Base-by-base conservation (phyloP, 2,888 invertebrate genomes). In the Drosophila ezoana region DNA sequence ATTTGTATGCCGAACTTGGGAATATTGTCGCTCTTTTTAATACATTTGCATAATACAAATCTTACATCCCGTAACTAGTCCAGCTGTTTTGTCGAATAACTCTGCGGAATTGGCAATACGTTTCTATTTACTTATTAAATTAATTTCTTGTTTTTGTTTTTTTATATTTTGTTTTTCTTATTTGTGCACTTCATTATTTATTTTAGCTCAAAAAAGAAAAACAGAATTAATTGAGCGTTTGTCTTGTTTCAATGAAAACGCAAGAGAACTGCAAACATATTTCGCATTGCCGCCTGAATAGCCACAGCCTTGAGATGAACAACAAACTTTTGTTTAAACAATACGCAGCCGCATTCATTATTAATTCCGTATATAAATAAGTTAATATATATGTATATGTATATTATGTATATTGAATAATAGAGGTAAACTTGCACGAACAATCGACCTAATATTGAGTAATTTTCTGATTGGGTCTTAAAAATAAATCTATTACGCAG, bases 221-320 rank as follows among this genome's bases (percentile, higher is more conserved):
- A 47, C 18, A 59, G 53, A 65, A 64, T 67, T 70, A 76, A 72
- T 78, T 80, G 60, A 56, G 49, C 45, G 49, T 63, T 79, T 62
- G 79, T 61, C 57, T 77, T 51, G 67, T 41, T 23, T 61, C 63
- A 72, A 63, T 68, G 63, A 54, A 61, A 73, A 52, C 37, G 44
- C 48, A 57, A 65, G 57, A 63, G 67, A 73, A 66, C 67, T 72
- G 72, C 76, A 64, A 76, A 79, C 79, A 82, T 65, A 80, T 51
- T 76, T 87, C 65, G 83, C 82, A 64, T 79, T 76, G 77, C 63
- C 80, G 88, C 77, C 77, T 83, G 66, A 83, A 83, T 79, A 72
- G 69, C 52, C 64, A 68, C 74, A 70, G 71, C 87, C 82, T 82
- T 88, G 86, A 70, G 56, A 11, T 32, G 14, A 61, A 47, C 63